A percentile compares a stretch with the other conserved stretches of the same genome.
These are phyloP conservation scores for Trichopria drosophilae DNA, from an alignment of 2,888 invertebrate genomes.

Conservation along the genomic window DNA sequence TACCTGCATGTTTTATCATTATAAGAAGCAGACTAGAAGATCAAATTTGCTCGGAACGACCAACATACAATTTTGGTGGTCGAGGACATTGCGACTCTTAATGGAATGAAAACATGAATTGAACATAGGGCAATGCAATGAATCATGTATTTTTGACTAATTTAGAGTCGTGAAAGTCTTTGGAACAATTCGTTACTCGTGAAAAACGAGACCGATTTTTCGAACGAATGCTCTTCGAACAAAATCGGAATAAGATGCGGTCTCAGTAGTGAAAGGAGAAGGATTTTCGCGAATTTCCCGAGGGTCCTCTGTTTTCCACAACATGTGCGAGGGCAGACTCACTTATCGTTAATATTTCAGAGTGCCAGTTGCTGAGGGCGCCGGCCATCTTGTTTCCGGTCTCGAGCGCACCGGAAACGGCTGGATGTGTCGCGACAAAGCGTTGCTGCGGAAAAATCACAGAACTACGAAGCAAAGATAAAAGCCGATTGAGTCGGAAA, in stretches of 20 bases:
- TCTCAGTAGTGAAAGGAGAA: slow-evolving; percentile 34
- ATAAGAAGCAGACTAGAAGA: too few species aligned
- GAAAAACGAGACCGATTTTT: too few species aligned
- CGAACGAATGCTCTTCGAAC: slow-evolving; percentile 32
- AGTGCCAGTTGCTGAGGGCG: slow-evolving; percentile 39
- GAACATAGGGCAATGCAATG: too few species aligned
- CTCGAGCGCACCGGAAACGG: slow-evolving; percentile 49
- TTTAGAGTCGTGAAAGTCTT: too few species aligned
- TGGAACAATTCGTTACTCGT: too few species aligned
- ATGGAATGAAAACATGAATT: too few species aligned
- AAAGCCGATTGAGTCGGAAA: too few species aligned
- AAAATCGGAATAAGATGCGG: slow-evolving; percentile 36
- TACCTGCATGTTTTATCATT: too few species aligned
- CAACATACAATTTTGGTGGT: too few species aligned
- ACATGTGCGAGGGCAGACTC: slow-evolving; percentile 32
- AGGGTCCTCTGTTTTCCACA: slow-evolving; percentile 41
- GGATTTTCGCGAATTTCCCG: slow-evolving; percentile 50
- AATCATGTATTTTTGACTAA: too few species aligned
- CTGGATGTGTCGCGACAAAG: slow-evolving; percentile 55
- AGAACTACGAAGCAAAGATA: slow-evolving; percentile 51
- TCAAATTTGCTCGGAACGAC: too few species aligned
- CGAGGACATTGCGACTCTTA: too few species aligned
- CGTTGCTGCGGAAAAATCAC: slow-evolving; percentile 54
- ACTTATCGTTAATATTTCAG: slow-evolving; percentile 55
- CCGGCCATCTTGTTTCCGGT: slow-evolving; percentile 56